Evolutionary conservation across 2,797 vertebrate genomes (phyloP).

Genomic region (Argya squamiceps): DNA sequence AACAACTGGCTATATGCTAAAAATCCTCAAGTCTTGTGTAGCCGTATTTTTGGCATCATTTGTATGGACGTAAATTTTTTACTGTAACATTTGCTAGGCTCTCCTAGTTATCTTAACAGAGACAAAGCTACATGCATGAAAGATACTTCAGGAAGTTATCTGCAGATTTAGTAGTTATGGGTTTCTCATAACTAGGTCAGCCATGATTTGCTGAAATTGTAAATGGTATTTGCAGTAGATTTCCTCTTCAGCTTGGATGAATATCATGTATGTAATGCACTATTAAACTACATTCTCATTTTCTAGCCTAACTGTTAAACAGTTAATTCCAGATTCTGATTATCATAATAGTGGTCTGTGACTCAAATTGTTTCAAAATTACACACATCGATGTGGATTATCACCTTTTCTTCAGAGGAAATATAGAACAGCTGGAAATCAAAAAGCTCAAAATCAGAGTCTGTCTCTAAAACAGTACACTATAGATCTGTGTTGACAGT

Average conservation of each 20-base stretch:
- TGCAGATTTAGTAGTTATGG: background rate
- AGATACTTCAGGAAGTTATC: background rate
- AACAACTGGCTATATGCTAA: background rate
- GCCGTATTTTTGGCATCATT: background rate
- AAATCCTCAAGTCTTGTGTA: background rate
- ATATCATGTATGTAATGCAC: background rate
- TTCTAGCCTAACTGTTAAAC: background rate
- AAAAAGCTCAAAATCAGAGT: background rate
- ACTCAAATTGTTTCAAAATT: background rate
- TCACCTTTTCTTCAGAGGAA: background rate
- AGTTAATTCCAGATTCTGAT: background rate
- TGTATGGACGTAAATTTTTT: background rate
- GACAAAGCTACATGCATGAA: background rate
- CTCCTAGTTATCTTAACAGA: background rate
- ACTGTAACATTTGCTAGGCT: background rate
- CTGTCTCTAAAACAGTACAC: background rate
- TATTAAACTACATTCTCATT: background rate
- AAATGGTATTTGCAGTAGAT: background rate
- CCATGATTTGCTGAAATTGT: background rate
- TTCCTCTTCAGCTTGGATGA: background rate
- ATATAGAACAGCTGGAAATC: background rate
- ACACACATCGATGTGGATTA: background rate
- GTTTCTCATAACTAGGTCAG: background rate
- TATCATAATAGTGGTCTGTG: background rate
- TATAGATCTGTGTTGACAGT: background rate